These are phyloP conservation scores for Myanophis thanlyinensis DNA, from an alignment of 2,113 vertebrate genomes.

Conservation along the genomic window DNA sequence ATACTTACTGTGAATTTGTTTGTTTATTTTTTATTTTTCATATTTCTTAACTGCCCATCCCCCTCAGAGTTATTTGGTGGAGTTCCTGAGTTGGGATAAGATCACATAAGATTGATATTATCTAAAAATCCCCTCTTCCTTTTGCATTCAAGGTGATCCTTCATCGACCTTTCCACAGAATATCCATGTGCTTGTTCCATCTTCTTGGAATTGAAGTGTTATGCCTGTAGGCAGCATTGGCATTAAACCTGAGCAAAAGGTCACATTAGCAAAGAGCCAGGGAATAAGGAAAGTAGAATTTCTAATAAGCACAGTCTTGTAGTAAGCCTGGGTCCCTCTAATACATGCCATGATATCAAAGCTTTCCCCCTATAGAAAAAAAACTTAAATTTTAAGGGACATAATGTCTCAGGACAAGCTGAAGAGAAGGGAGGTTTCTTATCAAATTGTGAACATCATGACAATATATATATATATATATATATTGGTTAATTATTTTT, in stretches of 20 bases:
- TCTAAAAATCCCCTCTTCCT: background rate
- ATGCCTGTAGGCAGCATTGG: background rate
- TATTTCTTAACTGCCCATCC: background rate
- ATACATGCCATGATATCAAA: background rate
- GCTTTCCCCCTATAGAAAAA: background rate
- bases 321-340: background rate
- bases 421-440: background rate
- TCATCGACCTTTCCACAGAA: background rate
- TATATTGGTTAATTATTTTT: no score
- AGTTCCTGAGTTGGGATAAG: background rate
- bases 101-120: background rate
- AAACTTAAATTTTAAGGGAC: background rate
- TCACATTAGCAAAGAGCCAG: background rate
- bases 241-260: background rate
- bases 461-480: no score
- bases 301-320: background rate
- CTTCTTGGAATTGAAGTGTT: background rate
- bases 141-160: background rate
- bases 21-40: background rate
- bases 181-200: background rate
- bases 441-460: background rate
- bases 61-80: background rate
- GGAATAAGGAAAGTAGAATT: background rate
- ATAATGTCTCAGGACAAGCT: background rate
- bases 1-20: background rate